These are phyloP conservation scores for Carapus acus DNA, from an alignment of 2,797 vertebrate genomes.

Conservation along the genomic window DNA sequence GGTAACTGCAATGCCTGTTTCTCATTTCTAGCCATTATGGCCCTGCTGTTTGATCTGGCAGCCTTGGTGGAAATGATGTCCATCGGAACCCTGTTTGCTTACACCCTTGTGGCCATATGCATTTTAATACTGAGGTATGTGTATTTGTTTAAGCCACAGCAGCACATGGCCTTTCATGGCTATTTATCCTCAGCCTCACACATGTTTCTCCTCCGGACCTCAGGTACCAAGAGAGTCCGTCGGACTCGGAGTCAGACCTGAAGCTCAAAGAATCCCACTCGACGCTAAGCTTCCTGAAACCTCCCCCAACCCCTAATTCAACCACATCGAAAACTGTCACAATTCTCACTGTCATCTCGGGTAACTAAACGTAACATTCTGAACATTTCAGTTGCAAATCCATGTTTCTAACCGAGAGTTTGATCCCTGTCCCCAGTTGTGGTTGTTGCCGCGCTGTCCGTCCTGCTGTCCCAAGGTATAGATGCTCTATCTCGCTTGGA, in stretches of 20 bases:
- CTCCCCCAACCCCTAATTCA: slow-evolving; percentile 54
- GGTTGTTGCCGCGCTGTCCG: slow-evolving; percentile 59
- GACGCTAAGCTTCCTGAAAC: slow-evolving; percentile 52
- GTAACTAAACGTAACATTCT: slow-evolving; percentile 46
- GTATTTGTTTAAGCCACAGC: not conserved
- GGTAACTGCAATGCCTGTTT: slow-evolving; percentile 13
- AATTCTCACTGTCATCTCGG: slow-evolving; percentile 56
- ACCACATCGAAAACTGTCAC: slow-evolving; percentile 67
- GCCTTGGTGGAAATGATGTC: slow-evolving; percentile 84
- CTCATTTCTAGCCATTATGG: slow-evolving; percentile 75
- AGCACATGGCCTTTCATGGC: not conserved
- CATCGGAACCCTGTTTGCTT: slow-evolving; percentile 81
- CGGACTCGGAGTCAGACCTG: slow-evolving; percentile 40
- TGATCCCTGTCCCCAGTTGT: slow-evolving; percentile 55
- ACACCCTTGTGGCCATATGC: slow-evolving; percentile 82
- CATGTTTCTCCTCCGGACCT: slow-evolving; percentile 8
- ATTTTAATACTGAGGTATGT: slow-evolving; percentile 83
- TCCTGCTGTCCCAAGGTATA: slow-evolving; percentile 57
- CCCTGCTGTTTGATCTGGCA: slow-evolving; percentile 81
- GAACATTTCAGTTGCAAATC: not conserved
- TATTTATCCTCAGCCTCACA: not conserved
- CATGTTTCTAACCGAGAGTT: not conserved
- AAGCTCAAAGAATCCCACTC: slow-evolving; percentile 28
- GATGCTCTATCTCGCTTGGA: slow-evolving; percentile 52
- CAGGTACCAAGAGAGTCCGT: slow-evolving; percentile 69